Evolutionary conservation across 2,797 vertebrate genomes (phyloP), one percentile per base, ranked within the genome.

Genomic region (Pelochelys cantorii): DNA sequence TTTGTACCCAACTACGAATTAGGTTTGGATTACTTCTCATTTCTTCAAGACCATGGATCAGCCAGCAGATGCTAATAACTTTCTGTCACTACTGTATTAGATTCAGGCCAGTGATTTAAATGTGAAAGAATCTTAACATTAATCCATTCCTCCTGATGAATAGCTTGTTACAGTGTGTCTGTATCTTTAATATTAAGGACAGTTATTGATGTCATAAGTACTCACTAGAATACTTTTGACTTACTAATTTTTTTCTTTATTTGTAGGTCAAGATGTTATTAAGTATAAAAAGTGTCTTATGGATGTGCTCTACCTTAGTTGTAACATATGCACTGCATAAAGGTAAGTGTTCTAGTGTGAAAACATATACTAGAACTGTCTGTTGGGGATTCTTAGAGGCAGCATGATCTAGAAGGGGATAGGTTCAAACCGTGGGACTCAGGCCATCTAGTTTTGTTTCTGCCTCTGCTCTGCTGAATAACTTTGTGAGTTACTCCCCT

Each of bases 261-360:
- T 96, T 98, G 95, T 98, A 99, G 97, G 97, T 96, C 97, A 98
- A 99, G 98, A 99, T 99, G 99, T 96, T 98, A 97, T 97, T 98
- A 97, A 98, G 98, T 97, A 98, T 99, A 97, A 99, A 98, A 97
- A 98, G 98, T 92, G 98, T 99, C 97, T 98, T 99, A 96, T 99
- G 99, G 99, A 98, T 99, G 93, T 98, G 93, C 94, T 99, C 97
- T 92, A 97, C 98, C 0, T 98, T 98, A 94, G 97, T 98, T 97
- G 96, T 98, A 97, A 98, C 98, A 55, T 92, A 96, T 83, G 98
- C 95, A 78, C 95, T 97, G 81, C 97, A 88, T 87, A 95, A 97
- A 97, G 98, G 98, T 98, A 96, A 98, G 98, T 94, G 81, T 90
- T 54, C 18, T 74, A 77, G n/a, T 23, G 17, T 4, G 42, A 14